Evolutionary conservation across 2,113 vertebrate genomes (phyloP), one percentile per base, ranked within the genome.

Genomic region (Telmatochromis brichardi): DNA sequence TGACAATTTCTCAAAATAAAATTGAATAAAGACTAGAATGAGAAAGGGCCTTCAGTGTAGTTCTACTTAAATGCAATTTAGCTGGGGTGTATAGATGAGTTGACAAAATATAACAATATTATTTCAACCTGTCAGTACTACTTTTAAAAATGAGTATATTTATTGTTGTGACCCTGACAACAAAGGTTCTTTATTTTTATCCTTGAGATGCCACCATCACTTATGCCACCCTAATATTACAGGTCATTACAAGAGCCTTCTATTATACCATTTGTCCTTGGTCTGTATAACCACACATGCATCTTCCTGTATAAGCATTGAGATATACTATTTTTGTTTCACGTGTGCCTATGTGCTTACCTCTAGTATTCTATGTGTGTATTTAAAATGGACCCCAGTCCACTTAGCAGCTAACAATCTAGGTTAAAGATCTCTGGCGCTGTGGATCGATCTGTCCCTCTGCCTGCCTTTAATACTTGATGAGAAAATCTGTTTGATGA

Each of bases 391-490:
- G 5, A 78, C 68, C 80, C n/a, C 17, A 81, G 58, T 73, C 10
- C 31, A 89, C 82, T 78, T 53, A 86, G 68, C 55, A 89, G 93
- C 58, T 84, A 93, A 92, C 86, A 93, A 93, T 92, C 92, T 92
- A 21, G 93, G 90, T 83, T 95, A 94, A 91, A 93, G 94, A 94
- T 92, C 88, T 63, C 21, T 31, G 37, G 89, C 83, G 71, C 40
- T 2, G 83, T 73, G 85, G 86, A 94, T 94, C 89, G 78, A 95
- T 94, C 28, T 9, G 45, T 93, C 86, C 85, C 89, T 89, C 88
- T 35, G 89, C 88, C 84, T 88, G 90, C 84, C 91, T 91, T 95
- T 93, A 93, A 94, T 94, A 88, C 90, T 94, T 94, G 92, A 94
- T 93, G 93, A 94, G 93, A 92, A 89, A 87, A 87, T 82, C 86